phyloP scores from a whole-genome alignment of 2,888 invertebrate genomes.

The Tuberolachnus salignus region DNA sequence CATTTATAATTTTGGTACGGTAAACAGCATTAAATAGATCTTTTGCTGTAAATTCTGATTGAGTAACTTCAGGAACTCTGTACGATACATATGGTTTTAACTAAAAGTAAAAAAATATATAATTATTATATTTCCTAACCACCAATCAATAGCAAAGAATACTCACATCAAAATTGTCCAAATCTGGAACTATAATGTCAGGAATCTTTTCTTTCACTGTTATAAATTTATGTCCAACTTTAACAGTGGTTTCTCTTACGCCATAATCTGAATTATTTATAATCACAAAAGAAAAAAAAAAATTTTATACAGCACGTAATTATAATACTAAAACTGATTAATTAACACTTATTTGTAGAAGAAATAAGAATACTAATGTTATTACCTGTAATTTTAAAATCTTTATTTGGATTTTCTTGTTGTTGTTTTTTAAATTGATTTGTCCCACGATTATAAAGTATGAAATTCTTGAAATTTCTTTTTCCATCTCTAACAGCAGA shows the following conservation, averaged over 20 bases:
- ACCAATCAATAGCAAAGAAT: background rate
- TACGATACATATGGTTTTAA: constrained; percentile 96
- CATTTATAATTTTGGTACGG: constrained; percentile 76
- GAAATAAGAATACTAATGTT: background rate
- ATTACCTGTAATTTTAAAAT: constrained; percentile 25
- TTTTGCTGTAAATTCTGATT: constrained; percentile 81
- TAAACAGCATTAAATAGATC: constrained; percentile 84
- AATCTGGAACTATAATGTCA: constrained; percentile 88
- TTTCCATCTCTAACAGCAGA: constrained; percentile 68
- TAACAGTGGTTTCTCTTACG: constrained; percentile 71
- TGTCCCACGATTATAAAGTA: constrained; percentile 75
- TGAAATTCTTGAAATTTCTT: constrained; percentile 82
- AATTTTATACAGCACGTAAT: background rate
- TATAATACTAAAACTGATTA: background rate
- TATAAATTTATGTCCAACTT: constrained; percentile 67
- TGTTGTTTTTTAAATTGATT: constrained; percentile 70
- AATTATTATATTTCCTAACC: background rate
- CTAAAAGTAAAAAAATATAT: constrained; percentile 62
- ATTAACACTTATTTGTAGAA: too few relatives aligned
- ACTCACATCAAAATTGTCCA: constrained; percentile 74
- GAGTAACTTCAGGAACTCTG: constrained; percentile 73
- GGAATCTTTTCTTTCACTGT: constrained; percentile 87
- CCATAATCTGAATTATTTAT: constrained; percentile 67
- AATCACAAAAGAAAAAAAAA: background rate
- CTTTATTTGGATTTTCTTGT: constrained; percentile 64